phyloP scores from a whole-genome alignment of 2,888 invertebrate species.

The Callosobruchus maculatus region DNA sequence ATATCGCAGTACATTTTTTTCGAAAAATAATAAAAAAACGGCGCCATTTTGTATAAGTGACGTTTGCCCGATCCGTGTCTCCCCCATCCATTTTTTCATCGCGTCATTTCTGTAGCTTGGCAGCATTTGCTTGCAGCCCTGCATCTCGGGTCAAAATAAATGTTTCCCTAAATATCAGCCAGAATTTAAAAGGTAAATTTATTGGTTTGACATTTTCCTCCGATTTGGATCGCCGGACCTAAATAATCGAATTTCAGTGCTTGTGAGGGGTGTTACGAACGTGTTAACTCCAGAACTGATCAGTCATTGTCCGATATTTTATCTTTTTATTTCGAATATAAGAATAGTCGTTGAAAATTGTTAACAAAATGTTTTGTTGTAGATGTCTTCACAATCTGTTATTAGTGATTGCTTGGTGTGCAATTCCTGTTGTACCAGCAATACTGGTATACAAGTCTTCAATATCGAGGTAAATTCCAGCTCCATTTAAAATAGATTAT shows the following conservation, averaged over 20 bases:
- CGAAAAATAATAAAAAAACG: neutral
- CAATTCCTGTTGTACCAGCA: neutral
- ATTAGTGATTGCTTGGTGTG: neutral
- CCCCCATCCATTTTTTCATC: neutral
- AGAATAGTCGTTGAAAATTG: neutral
- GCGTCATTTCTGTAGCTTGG: slow-evolving; percentile 42
- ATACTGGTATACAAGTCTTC: neutral
- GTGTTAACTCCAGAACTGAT: neutral
- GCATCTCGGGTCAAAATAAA: slow-evolving; percentile 46
- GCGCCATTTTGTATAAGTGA: neutral
- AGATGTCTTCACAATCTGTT: neutral
- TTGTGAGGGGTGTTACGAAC: neutral
- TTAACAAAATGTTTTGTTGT: neutral
- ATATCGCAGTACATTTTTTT: neutral
- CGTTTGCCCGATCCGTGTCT: neutral
- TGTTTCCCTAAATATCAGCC: slow-evolving; percentile 48
- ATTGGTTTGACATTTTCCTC: neutral
- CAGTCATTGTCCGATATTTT: neutral
- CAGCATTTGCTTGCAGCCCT: slow-evolving; percentile 53
- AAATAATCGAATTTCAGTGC: neutral
- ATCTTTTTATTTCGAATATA: neutral
- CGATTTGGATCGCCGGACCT: neutral
- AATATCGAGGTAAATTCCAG: neutral
- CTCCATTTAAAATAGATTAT: no score
- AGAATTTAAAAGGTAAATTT: slow-evolving; percentile 44